phyloP scores from a whole-genome alignment of 2,888 invertebrate species.

The Macaria notata region DNA sequence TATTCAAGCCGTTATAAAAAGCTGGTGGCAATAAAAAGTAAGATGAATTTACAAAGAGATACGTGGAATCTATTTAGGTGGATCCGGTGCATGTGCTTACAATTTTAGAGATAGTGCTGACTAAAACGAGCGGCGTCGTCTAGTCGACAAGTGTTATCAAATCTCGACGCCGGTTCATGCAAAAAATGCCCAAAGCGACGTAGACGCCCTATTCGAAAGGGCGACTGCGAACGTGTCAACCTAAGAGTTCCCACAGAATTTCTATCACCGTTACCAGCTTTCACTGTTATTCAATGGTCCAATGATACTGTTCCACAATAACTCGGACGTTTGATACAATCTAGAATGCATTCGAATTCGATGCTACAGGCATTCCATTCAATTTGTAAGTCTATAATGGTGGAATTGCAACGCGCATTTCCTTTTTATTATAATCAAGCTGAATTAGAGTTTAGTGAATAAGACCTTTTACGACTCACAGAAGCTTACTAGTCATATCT shows the following conservation, averaged over 20 bases:
- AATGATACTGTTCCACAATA: conserved; percentile 17
- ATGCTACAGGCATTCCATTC: conserved; percentile 16
- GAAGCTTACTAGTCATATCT: neutral
- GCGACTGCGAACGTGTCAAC: conserved; percentile 31
- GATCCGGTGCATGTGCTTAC: conserved; percentile 20
- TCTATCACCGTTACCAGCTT: conserved; percentile 31
- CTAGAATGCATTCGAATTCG: conserved; percentile 14
- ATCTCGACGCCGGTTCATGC: conserved; percentile 21
- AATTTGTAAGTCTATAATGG: conserved; percentile 12
- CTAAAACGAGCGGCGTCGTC: conserved; percentile 28
- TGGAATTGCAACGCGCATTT: conserved; percentile 12
- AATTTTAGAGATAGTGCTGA: conserved; percentile 10
- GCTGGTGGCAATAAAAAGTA: conserved; percentile 30
- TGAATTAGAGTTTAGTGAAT: neutral
- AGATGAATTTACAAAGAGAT: conserved; percentile 24
- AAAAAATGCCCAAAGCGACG: conserved; percentile 25
- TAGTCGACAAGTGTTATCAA: conserved; percentile 32
- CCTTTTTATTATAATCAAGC: conserved; percentile 1
- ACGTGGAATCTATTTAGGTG: conserved; percentile 30
- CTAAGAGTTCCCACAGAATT: conserved; percentile 35
- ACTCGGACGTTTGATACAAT: conserved; percentile 18
- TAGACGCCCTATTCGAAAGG: conserved; percentile 30
- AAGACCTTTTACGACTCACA: neutral
- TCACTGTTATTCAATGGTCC: conserved; percentile 32
- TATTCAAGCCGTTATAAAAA: conserved; percentile 43